Conservation (phyloP, 2,888 invertebrate species). For the Caenorhabditis plicata region DNA sequence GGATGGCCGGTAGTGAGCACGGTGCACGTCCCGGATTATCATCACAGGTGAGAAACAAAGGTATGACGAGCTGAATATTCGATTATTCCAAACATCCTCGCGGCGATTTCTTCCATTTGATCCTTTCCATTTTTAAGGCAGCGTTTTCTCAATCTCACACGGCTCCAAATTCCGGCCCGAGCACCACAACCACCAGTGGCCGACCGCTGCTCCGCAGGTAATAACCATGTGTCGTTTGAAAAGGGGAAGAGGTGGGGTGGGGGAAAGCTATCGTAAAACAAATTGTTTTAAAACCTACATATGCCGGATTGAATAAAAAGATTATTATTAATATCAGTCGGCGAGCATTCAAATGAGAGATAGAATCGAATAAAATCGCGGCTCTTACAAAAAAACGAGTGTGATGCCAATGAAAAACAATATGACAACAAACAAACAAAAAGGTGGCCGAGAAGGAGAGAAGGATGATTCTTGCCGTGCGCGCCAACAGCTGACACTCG, state of each 20-base stretch:
- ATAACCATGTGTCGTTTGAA: slow-evolving; percentile 2
- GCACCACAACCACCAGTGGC: slow-evolving; percentile 60
- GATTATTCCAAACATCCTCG: background rate
- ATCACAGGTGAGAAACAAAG: slow-evolving; percentile 46
- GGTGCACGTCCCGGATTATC: slow-evolving; percentile 27
- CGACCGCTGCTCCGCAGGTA: slow-evolving; percentile 58
- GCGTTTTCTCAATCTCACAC: slow-evolving; percentile 31
- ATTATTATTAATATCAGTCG: slow-evolving; percentile 1
- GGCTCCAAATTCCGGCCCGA: slow-evolving; percentile 51
- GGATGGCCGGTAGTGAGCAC: slow-evolving; percentile 45
- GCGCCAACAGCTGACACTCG: slow-evolving; percentile 28
- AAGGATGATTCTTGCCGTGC: slow-evolving; percentile 11
- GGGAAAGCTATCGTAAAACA: too few relatives aligned
- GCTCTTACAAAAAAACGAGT: slow-evolving; percentile 3
- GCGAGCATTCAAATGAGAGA: too few relatives aligned
- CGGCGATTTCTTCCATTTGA: background rate
- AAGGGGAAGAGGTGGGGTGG: background rate
- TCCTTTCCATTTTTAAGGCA: slow-evolving; percentile 9
- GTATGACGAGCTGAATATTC: slow-evolving; percentile 5
- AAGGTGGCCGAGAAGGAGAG: background rate
- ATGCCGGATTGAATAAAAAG: slow-evolving; percentile 21
- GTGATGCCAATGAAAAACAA: slow-evolving; percentile 17
- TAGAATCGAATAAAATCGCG: slow-evolving; percentile 3
- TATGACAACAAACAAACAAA: slow-evolving; percentile 19
- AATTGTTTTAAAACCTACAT: too few relatives aligned